These are phyloP conservation scores for Pterostichus madidus DNA, from an alignment of 2,888 invertebrate species.

Conservation along the genomic window DNA sequence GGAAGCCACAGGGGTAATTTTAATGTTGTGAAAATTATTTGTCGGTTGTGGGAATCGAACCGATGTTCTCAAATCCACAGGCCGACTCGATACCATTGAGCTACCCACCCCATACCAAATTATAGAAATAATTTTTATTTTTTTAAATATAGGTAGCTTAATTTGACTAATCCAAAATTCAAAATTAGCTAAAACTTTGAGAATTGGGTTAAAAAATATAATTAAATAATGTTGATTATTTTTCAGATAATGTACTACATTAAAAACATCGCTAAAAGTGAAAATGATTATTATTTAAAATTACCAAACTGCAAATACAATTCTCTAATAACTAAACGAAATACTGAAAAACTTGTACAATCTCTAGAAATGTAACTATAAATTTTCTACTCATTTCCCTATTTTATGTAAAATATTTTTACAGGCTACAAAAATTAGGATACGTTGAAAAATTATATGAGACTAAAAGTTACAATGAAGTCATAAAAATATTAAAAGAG, in stretches of 20 bases:
- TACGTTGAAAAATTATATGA: constrained; percentile 85
- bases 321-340: constrained; percentile 77
- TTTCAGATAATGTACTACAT: constrained; percentile 71
- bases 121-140: no score
- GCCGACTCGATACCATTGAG: no score
- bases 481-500: constrained; percentile 83
- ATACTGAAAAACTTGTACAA: constrained; percentile 77
- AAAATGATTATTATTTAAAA: constrained; percentile 74
- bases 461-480: constrained; percentile 82
- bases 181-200: no score
- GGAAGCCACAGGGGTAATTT: no score
- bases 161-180: no score
- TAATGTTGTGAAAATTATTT: no score
- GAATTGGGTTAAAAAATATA: not conserved
- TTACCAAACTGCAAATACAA: constrained; percentile 80
- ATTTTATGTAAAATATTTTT: constrained; percentile 64
- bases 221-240: no score
- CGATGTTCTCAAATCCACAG: no score
- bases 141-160: no score
- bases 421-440: constrained; percentile 79
- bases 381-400: no score
- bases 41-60: no score
- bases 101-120: no score
- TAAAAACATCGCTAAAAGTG: constrained; percentile 71
- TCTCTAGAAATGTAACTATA: constrained; percentile 79